A percentile compares a stretch with the other conserved stretches of the same genome.
phyloP scores from a whole-genome alignment of 2,888 invertebrate species.

The Epinotia brunnichana region DNA sequence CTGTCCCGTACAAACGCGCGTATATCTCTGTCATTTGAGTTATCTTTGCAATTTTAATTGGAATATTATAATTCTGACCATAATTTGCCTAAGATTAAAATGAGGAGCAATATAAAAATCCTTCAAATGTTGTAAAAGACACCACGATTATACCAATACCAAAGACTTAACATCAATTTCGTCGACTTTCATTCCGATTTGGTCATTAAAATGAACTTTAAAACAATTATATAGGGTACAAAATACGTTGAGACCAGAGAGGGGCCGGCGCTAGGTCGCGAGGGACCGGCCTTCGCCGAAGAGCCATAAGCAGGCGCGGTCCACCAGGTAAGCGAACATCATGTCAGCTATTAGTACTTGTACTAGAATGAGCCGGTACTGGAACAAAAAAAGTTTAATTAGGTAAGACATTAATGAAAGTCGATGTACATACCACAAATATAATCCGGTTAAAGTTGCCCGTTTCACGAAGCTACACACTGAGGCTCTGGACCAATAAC shows the following conservation, averaged over 20 bases:
- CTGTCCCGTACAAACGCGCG: too few species aligned
- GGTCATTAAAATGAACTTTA: conserved; percentile 26
- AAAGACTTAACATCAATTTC: background rate
- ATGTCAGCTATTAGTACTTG: conserved; percentile 93
- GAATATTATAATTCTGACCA: too few species aligned
- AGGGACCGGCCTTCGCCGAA: conserved; percentile 90
- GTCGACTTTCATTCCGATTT: conserved; percentile 10
- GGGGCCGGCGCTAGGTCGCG: conserved; percentile 49
- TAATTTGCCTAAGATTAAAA: too few species aligned
- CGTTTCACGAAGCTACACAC: too few species aligned
- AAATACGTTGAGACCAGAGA: conserved; percentile 21
- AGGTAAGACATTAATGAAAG: background rate
- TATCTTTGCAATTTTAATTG: too few species aligned
- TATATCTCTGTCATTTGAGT: too few species aligned
- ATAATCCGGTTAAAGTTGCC: too few species aligned
- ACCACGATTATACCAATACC: too few species aligned
- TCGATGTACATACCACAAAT: too few species aligned
- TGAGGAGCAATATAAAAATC: background rate
- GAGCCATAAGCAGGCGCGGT: conserved; percentile 92
- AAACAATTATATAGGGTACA: conserved; percentile 18
- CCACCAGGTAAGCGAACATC: conserved; percentile 92
- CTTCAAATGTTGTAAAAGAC: background rate
- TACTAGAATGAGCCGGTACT: conserved; percentile 95
- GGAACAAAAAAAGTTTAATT: conserved; percentile 63
- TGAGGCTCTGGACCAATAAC: too few species aligned